These are phyloP conservation scores for Hesperia comma DNA, from an alignment of 2,888 invertebrate species.

Conservation along the genomic window DNA sequence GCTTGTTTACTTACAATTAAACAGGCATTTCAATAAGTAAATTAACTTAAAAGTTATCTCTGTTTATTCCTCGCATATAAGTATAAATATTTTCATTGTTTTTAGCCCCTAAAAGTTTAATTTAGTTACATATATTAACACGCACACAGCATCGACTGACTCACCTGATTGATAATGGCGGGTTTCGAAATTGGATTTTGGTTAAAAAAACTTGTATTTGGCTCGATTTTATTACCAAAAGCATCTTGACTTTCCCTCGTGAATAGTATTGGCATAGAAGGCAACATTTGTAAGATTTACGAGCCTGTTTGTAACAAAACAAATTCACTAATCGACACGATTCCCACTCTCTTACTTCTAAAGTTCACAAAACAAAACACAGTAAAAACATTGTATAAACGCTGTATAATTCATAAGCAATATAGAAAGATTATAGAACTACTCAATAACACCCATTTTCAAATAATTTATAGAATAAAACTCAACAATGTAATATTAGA, in stretches of 20 bases:
- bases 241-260: constrained; percentile 79
- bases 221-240: constrained; percentile 75
- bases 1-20: constrained; percentile 18
- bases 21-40: not conserved
- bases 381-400: constrained; percentile 34
- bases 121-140: constrained; percentile 47
- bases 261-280: constrained; percentile 80
- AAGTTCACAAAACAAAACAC: constrained; percentile 50
- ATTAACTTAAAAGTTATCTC: constrained; percentile 10
- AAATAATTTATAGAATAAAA: constrained; percentile 49
- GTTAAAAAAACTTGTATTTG: constrained; percentile 73
- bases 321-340: constrained; percentile 45
- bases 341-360: constrained; percentile 41
- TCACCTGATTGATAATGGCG: constrained; percentile 65
- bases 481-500: constrained; percentile 49
- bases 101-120: constrained; percentile 1
- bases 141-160: constrained; percentile 49
- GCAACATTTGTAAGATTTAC: constrained; percentile 73
- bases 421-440: constrained; percentile 47
- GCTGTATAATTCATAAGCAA: constrained; percentile 29
- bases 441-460: constrained; percentile 61
- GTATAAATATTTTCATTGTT: constrained; percentile 1
- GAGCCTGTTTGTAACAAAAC: constrained; percentile 55
- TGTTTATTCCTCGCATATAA: not conserved
- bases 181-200: constrained; percentile 61